Conservation (phyloP, 2,113 vertebrate species). For the Rhizomys pruinosus region DNA sequence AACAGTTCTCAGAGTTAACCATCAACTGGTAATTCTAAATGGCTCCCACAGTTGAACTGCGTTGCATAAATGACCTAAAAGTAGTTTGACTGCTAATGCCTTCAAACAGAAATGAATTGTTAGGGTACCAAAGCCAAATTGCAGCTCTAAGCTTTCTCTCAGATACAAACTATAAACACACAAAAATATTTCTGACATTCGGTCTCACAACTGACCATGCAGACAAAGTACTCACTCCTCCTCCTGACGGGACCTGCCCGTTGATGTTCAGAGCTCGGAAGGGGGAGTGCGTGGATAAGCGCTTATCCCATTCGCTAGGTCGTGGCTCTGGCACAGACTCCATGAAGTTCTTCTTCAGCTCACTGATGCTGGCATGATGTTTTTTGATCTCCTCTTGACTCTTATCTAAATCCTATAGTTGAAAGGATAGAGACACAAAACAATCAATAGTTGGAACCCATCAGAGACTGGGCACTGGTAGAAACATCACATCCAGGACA, state of each 20-base stretch:
- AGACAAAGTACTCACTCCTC: slow-evolving; percentile 91
- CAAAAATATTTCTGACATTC: slow-evolving; percentile 31
- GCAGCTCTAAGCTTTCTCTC: slow-evolving; percentile 49
- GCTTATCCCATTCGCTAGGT: slow-evolving; percentile 98
- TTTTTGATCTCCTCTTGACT: slow-evolving; percentile 97
- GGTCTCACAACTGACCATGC: not conserved
- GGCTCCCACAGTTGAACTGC: not conserved
- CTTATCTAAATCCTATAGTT: slow-evolving; percentile 94
- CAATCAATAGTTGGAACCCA: slow-evolving; percentile 9
- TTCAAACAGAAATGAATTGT: slow-evolving; percentile 1
- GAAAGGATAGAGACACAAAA: slow-evolving; percentile 73
- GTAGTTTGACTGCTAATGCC: slow-evolving; percentile 35
- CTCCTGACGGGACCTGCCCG: slow-evolving; percentile 92
- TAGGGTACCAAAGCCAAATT: slow-evolving; percentile 49
- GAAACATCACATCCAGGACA: slow-evolving; percentile 80
- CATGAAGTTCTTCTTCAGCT: slow-evolving; percentile 99
- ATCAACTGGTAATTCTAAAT: not conserved
- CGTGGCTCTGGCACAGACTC: slow-evolving; percentile 94
- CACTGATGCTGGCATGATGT: slow-evolving; percentile 97
- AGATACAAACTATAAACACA: slow-evolving; percentile 30
- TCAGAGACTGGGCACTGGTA: slow-evolving; percentile 57
- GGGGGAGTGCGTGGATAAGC: slow-evolving; percentile 95
- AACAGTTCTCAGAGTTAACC: slow-evolving; percentile 32
- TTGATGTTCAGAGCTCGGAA: slow-evolving; percentile 94
- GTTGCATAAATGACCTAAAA: not conserved